Percentiles rank a stretch among this genome's conserved stretches.
These are phyloP conservation scores for Galeopsomyia nigrocyanea DNA, from an alignment of 2,888 invertebrate genomes.

Conservation along the genomic window DNA sequence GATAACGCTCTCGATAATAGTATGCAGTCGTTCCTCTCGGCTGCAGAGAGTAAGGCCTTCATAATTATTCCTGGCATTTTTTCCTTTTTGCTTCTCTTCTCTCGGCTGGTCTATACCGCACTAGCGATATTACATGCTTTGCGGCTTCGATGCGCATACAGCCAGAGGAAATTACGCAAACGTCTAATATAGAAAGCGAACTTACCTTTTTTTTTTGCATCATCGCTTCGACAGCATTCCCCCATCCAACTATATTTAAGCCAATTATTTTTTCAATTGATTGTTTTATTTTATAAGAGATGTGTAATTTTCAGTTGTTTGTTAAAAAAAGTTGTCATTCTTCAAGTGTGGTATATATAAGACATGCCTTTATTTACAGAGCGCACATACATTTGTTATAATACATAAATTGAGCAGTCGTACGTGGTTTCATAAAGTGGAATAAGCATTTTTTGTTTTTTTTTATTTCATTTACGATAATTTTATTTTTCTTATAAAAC, in stretches of 20 bases:
- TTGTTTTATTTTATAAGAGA: not conserved
- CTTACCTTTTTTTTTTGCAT: conserved; percentile 43
- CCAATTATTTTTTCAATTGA: not conserved
- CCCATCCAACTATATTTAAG: too few relatives aligned
- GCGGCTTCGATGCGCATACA: conserved; percentile 39
- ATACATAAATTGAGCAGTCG: conserved; percentile 50
- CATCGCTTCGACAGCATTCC: conserved; percentile 19
- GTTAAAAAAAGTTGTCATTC: conserved; percentile 36
- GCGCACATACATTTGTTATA: conserved; percentile 50
- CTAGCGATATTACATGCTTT: conserved; percentile 24
- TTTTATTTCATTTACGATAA: conserved; percentile 43
- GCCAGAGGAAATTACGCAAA: conserved; percentile 32
- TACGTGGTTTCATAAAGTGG: conserved; percentile 47
- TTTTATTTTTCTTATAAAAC: conserved; percentile 42
- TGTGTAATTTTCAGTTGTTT: not conserved
- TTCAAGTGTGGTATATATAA: conserved; percentile 48
- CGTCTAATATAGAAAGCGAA: conserved; percentile 46
- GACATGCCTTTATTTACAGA: conserved; percentile 51
- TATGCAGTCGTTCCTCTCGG: conserved; percentile 49
- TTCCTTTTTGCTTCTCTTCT: not conserved
- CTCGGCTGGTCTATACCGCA: conserved; percentile 40
- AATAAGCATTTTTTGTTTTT: conserved; percentile 38
- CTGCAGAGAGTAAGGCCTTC: conserved; percentile 47
- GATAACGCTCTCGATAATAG: conserved; percentile 50
- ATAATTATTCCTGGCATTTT: conserved; percentile 51